A percentile compares a stretch with the other conserved stretches of the same genome.
These are phyloP conservation scores for Chaenogobius annularis DNA, from an alignment of 2,113 vertebrate species.

Conservation along the genomic window DNA sequence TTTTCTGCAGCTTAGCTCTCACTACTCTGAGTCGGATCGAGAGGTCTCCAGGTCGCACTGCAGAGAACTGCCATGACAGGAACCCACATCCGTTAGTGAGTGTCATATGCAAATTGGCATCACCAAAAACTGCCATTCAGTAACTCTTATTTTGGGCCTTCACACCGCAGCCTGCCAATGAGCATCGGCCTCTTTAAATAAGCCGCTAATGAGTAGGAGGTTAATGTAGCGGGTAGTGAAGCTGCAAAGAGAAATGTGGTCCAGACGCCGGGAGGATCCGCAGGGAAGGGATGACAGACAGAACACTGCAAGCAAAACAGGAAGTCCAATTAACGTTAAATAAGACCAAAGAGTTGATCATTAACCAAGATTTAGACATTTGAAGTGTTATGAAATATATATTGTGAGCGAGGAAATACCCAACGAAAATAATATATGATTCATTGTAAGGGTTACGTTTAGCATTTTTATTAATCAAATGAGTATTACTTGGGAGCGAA, in stretches of 20 bases:
- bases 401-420: not conserved
- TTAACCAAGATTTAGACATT: not conserved
- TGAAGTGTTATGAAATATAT: not conserved
- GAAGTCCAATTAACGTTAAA: constrained; percentile 8
- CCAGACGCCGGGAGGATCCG: constrained; percentile 18
- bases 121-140: constrained; percentile 18
- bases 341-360: not conserved
- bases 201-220: constrained; percentile 37
- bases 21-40: constrained; percentile 5
- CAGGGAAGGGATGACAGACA: constrained; percentile 28
- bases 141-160: constrained; percentile 23
- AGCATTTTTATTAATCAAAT: not conserved
- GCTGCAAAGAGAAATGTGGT: constrained; percentile 43
- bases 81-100: constrained; percentile 18
- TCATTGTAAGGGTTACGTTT: not conserved
- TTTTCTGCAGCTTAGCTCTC: constrained; percentile 7
- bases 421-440: not conserved
- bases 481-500: not conserved
- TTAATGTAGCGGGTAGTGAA: constrained; percentile 36
- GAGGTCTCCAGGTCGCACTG: not conserved
- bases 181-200: constrained; percentile 42
- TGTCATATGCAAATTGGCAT: constrained; percentile 20
- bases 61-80: constrained; percentile 2
- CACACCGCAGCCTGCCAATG: constrained; percentile 17
- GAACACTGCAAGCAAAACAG: not conserved